These are phyloP conservation scores for Sinocyclocheilus maitianheensis DNA, from an alignment of 2,113 vertebrate species.

Conservation along the genomic window DNA sequence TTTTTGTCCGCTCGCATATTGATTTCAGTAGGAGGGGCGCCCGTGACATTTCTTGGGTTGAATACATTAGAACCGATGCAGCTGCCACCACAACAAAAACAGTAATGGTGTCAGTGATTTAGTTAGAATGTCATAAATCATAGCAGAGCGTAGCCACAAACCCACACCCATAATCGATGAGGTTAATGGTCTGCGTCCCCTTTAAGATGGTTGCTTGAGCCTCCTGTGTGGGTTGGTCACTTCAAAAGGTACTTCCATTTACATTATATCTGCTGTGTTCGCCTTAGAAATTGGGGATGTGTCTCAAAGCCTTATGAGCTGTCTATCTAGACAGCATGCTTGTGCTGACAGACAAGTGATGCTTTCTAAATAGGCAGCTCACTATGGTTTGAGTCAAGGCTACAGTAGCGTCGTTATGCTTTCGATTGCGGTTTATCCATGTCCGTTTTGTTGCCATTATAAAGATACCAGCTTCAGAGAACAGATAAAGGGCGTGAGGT, in stretches of 20 bases:
- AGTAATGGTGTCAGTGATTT: neutral
- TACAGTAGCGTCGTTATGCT: neutral
- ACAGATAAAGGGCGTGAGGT: neutral
- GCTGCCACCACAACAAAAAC: neutral
- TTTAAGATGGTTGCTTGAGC: neutral
- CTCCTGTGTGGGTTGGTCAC: conserved; percentile 13
- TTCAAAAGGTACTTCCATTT: neutral
- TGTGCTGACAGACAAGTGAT: neutral
- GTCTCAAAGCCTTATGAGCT: neutral
- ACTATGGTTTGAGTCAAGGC: neutral
- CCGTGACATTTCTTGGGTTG: conserved; percentile 39
- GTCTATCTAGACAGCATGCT: neutral
- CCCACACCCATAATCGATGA: neutral
- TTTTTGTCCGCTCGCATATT: conserved; percentile 22
- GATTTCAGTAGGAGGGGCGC: conserved; percentile 46
- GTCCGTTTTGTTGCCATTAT: neutral
- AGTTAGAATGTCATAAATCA: neutral
- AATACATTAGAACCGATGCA: conserved; percentile 9
- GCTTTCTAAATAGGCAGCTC: neutral
- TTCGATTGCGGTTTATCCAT: neutral
- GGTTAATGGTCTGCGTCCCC: conserved; percentile 21
- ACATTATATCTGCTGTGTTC: neutral
- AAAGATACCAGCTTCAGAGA: neutral
- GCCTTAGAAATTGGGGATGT: neutral
- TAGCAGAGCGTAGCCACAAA: neutral